Evolutionary conservation across 2,797 vertebrate genomes (phyloP).

Genomic region (Xenentodon cancila): DNA sequence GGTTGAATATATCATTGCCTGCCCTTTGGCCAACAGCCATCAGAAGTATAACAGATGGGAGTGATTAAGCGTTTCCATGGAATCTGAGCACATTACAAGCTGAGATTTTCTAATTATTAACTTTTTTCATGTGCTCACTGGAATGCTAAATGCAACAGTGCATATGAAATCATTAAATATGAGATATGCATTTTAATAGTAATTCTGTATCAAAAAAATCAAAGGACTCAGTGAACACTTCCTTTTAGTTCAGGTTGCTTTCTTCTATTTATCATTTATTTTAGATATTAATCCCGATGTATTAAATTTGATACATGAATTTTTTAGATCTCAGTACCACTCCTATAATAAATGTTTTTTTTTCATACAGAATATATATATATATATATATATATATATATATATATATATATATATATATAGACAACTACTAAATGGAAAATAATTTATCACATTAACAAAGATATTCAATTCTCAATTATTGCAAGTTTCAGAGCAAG

Average conservation of each 20-base stretch:
- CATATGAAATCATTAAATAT: constrained; percentile 14
- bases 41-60: constrained; percentile 69
- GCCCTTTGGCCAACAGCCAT: constrained; percentile 76
- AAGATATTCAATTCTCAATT: constrained; percentile 1
- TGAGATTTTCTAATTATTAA: constrained; percentile 45
- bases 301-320: no score
- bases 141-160: constrained; percentile 23
- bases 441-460: neutral
- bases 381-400: no score
- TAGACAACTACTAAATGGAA: neutral
- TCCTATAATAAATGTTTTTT: no score
- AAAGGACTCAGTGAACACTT: no score
- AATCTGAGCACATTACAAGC: constrained; percentile 53
- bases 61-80: constrained; percentile 58
- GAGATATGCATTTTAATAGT: neutral
- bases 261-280: no score
- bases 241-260: no score
- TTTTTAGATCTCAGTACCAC: no score
- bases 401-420: no score
- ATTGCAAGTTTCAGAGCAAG: constrained; percentile 9
- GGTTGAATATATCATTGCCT: constrained; percentile 75
- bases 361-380: no score
- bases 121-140: constrained; percentile 43
- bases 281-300: no score
- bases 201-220: neutral